Evolutionary conservation across 2,888 invertebrate species (phyloP).

Genomic region (Mayetiola destructor): DNA sequence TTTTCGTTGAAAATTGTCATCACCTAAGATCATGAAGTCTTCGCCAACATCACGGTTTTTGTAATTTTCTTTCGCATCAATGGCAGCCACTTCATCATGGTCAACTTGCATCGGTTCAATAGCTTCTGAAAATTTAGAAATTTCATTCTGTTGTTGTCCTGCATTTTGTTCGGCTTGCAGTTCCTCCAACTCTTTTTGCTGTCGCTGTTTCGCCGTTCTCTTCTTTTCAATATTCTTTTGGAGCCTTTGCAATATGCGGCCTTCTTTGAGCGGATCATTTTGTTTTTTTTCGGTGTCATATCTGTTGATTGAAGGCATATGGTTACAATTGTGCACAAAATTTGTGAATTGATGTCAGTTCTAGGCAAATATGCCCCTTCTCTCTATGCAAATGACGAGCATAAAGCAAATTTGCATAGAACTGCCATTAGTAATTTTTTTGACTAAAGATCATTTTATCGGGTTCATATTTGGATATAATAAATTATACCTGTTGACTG

Average conservation of each 20-base stretch:
- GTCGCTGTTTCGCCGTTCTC: constrained; percentile 23
- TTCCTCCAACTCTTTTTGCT: constrained; percentile 27
- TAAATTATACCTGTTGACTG: constrained; percentile 47
- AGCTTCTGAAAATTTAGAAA: constrained; percentile 21
- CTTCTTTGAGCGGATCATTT: constrained; percentile 37
- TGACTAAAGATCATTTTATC: not conserved
- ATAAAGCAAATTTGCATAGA: no score
- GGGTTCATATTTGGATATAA: not conserved
- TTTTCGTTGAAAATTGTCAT: constrained; percentile 43
- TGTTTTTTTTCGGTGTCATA: constrained; percentile 37
- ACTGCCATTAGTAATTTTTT: no score
- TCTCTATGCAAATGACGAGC: no score
- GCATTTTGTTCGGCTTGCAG: constrained; percentile 27
- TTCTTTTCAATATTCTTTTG: constrained; percentile 44
- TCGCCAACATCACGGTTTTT: constrained; percentile 15
- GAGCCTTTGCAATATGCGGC: constrained; percentile 42
- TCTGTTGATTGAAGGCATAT: constrained; percentile 28
- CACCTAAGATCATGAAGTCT: constrained; percentile 53
- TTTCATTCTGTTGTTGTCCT: constrained; percentile 25
- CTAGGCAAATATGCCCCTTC: no score
- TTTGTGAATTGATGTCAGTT: no score
- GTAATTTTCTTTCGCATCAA: constrained; percentile 17
- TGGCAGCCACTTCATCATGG: constrained; percentile 5
- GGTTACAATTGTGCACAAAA: no score
- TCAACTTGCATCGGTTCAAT: constrained; percentile 18